Percentiles rank a stretch among this genome's conserved stretches.
These are phyloP conservation scores for Elanoides forficatus DNA, from an alignment of 2,113 vertebrate species.

Conservation along the genomic window DNA sequence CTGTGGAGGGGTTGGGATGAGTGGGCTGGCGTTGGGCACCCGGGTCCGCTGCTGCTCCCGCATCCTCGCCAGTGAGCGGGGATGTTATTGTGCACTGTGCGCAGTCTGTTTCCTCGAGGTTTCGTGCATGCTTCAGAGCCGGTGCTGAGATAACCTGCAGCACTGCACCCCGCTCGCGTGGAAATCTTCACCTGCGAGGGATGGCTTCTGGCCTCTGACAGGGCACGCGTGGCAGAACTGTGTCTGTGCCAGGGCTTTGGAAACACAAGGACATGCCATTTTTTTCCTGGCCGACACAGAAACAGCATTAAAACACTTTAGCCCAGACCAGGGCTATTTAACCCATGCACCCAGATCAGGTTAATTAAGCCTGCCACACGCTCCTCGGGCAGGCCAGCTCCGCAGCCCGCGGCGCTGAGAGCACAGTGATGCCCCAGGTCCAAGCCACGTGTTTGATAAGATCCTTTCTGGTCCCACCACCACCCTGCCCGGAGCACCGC, in stretches of 20 bases:
- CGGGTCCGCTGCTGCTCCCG: rapidly evolving
- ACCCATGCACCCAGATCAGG: no score
- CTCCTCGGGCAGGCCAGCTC: background rate
- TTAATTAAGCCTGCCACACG: rapidly evolving
- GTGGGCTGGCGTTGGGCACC: background rate
- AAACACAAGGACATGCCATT: background rate
- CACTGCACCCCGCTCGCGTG: rapidly evolving
- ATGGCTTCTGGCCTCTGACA: background rate
- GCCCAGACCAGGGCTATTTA: background rate
- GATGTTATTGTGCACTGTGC: rapidly evolving
- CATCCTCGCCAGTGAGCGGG: rapidly evolving
- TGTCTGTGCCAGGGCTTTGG: background rate
- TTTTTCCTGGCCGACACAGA: background rate
- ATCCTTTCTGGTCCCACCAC: background rate
- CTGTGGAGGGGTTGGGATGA: background rate
- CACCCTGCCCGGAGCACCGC: rapidly evolving
- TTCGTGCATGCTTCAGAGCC: rapidly evolving
- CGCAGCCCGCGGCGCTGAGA: rapidly evolving
- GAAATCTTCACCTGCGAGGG: background rate
- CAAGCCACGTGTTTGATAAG: background rate
- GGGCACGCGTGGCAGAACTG: background rate
- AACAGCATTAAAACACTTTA: background rate
- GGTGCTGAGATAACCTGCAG: background rate
- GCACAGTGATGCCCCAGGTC: background rate
- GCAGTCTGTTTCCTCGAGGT: rapidly evolving